Evolutionary conservation across 2,797 vertebrate genomes (phyloP).

Genomic region (Yasuhikotakia modesta): DNA sequence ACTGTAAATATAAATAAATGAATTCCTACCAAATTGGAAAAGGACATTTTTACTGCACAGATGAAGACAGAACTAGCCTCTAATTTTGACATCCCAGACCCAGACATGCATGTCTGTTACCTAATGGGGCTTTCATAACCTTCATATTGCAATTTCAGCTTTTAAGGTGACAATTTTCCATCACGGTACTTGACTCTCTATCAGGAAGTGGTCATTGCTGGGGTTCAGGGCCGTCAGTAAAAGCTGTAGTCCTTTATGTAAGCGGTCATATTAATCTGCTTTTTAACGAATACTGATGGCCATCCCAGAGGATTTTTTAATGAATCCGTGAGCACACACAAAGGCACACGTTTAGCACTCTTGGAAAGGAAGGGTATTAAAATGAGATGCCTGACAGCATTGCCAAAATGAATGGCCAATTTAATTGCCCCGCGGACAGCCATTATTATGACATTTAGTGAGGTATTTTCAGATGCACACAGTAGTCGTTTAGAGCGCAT

Average conservation of each 20-base stretch:
- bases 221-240: constrained; percentile 54
- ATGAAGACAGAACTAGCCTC: constrained; percentile 50
- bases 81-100: constrained; percentile 49
- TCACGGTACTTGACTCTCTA: constrained; percentile 57
- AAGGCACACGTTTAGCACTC: constrained; percentile 58
- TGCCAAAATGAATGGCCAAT: constrained; percentile 60
- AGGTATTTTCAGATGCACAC: constrained; percentile 63
- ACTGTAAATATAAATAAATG: background rate
- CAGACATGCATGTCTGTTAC: constrained; percentile 58
- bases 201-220: constrained; percentile 57
- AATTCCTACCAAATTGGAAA: constrained; percentile 29
- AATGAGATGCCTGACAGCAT: constrained; percentile 63
- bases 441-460: constrained; percentile 68
- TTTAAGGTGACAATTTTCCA: constrained; percentile 57
- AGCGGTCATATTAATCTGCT: constrained; percentile 62
- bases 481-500: constrained; percentile 62
- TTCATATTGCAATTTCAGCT: constrained; percentile 57
- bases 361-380: constrained; percentile 61
- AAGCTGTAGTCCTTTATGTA: constrained; percentile 61
- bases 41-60: constrained; percentile 17
- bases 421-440: constrained; percentile 64
- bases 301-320: constrained; percentile 59
- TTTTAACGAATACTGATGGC: constrained; percentile 65
- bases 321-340: constrained; percentile 62
- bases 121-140: constrained; percentile 59